Evolutionary conservation across 2,888 invertebrate genomes (phyloP).

Genomic region (Malachius bipustulatus): DNA sequence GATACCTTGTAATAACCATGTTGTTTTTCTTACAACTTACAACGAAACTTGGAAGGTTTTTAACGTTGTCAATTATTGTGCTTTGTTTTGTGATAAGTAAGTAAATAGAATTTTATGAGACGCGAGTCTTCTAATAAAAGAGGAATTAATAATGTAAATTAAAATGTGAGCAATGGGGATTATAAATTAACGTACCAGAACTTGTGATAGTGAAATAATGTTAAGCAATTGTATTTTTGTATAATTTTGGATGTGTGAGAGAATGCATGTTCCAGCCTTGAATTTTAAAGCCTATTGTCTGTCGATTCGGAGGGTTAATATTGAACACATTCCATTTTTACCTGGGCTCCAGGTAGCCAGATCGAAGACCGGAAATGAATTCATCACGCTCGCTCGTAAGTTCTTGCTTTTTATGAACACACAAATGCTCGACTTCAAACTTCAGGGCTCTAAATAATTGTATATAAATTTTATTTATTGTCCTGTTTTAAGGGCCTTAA

Average conservation of each 20-base stretch:
- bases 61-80: too few species aligned
- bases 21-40: too few species aligned
- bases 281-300: conserved; percentile 16
- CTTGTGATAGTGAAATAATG: conserved; percentile 30
- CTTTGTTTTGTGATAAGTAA: too few species aligned
- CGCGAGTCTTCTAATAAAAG: too few species aligned
- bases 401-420: background rate
- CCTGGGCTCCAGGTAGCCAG: conserved; percentile 18
- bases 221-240: conserved; percentile 32
- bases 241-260: conserved; percentile 13
- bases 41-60: too few species aligned
- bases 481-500: conserved; percentile 34
- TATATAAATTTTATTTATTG: too few species aligned
- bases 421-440: conserved; percentile 1
- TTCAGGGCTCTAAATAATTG: conserved; percentile 1
- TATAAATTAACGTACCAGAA: conserved; percentile 23
- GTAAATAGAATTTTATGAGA: too few species aligned
- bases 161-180: too few species aligned
- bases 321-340: conserved; percentile 25
- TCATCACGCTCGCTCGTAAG: too few species aligned
- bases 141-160: too few species aligned
- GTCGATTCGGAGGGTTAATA: conserved; percentile 8
- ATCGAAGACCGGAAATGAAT: background rate
- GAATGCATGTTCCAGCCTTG: conserved; percentile 15
- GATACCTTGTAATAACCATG: too few species aligned